Base-by-base conservation (phyloP, 2,797 vertebrate species). In the Lateolabrax maculatus region DNA sequence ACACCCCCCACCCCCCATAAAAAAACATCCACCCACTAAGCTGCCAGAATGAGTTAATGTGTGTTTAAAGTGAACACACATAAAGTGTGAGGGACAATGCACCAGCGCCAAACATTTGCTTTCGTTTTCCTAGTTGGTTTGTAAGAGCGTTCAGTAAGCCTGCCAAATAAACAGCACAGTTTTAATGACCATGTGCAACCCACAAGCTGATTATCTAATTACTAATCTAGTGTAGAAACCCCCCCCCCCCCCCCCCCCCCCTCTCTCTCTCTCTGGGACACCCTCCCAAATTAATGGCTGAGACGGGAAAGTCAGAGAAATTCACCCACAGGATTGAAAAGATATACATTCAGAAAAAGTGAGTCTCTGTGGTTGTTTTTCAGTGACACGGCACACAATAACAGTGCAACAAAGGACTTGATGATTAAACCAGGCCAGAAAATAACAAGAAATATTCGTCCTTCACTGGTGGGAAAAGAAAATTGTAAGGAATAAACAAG, bases 201-300 rank as follows among this genome's bases (percentile, higher is more conserved):
- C 74, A 71, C 84, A 73, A 74, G 80, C 52, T 83, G 58, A 90
- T 94, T 92, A 93, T 87, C 79, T 88, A 84, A 94, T 93, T 92
- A 88, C 79, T 69, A 66, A 86, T 84, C 46, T 76, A 62, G 57
- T 77, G 39, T 52, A 61, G 36, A 65, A 48, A 53, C 34, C 46
- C 9, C 11, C 53, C 29, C 25, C 19, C 44, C 55, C 23, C 43
- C 49, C 52, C 31, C 69, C 41, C 27, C 39, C 34, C 9, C 25
- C 41, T 25, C 9, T 60, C 29, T 29, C 31, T 60, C 37, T 57
- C 52, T 70, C 16, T 4, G 21, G 7, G 29, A 41, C 36, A 23
- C 39, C 19, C 43, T 18, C 13, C 41, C 16, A 51, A 71, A 63
- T 48, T 6, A 79, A 71, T 46, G 34, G 29, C 57, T 65, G 12